Conservation (phyloP, 2,888 invertebrate genomes). For the Tiliacea citrago region DNA sequence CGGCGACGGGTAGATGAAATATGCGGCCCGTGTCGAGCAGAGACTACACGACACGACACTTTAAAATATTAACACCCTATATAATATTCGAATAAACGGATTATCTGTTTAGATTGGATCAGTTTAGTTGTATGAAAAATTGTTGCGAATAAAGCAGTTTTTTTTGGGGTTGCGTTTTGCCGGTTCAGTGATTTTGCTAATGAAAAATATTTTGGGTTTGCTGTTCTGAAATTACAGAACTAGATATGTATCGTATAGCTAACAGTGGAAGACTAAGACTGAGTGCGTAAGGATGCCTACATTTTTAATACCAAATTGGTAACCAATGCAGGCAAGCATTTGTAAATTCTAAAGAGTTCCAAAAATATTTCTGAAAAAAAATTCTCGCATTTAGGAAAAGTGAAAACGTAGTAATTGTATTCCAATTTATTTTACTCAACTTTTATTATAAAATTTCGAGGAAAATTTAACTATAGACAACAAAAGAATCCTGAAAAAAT, state of each 20-base stretch:
- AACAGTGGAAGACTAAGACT: not conserved
- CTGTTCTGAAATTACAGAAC: not conserved
- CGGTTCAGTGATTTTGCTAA: not conserved
- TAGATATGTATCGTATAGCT: not conserved
- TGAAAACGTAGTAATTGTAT: not conserved
- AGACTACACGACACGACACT: constrained; percentile 87
- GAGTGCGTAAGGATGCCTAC: not conserved
- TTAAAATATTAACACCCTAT: constrained; percentile 85
- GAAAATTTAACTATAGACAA: too few relatives aligned
- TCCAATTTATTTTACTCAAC: not conserved
- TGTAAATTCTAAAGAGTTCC: not conserved
- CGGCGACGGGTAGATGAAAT: constrained; percentile 86
- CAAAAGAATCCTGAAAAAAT: not conserved
- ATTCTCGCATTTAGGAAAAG: not conserved
- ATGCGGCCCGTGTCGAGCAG: constrained; percentile 82
- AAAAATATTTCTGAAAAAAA: not conserved
- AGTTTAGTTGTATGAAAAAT: constrained; percentile 36
- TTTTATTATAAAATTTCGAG: too few relatives aligned
- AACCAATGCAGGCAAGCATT: not conserved
- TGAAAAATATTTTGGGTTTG: not conserved
- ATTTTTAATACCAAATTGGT: not conserved
- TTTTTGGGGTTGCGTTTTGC: not conserved
- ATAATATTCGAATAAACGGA: constrained; percentile 63
- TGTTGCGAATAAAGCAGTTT: constrained; percentile 9
- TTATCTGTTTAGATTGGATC: constrained; percentile 60